These are phyloP conservation scores for Oscarella lobularis DNA, from an alignment of 37 sponge, comb jelly and placozoan species.

Conservation along the genomic window DNA sequence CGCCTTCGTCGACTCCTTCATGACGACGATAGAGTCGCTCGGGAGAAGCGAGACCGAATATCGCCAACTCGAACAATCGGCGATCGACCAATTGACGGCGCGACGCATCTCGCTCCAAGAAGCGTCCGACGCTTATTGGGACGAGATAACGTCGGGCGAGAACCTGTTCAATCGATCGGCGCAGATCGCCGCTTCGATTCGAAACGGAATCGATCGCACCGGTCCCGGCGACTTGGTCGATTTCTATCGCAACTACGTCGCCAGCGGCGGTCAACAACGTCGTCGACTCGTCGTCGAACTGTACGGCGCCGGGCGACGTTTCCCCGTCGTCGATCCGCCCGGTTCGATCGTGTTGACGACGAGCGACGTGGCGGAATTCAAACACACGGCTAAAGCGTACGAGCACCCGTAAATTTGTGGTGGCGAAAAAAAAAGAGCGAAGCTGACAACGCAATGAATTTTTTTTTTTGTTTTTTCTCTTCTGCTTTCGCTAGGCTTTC, in stretches of 20 bases:
- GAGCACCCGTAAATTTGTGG: too few relatives aligned
- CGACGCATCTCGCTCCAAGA: constrained; percentile 28
- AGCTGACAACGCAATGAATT: too few relatives aligned
- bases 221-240: too few relatives aligned
- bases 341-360: too few relatives aligned
- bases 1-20: constrained; percentile 22
- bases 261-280: neutral
- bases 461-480: too few relatives aligned
- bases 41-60: neutral
- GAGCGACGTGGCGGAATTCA: too few relatives aligned
- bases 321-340: too few relatives aligned
- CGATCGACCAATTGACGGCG: constrained; percentile 4
- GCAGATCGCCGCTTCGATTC: constrained; percentile 10
- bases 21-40: neutral
- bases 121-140: constrained; percentile 33
- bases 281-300: constrained; percentile 26
- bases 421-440: too few relatives aligned
- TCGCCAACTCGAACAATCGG: neutral
- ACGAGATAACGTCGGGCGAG: constrained; percentile 8
- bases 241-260: constrained; percentile 31
- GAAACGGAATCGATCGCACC: neutral
- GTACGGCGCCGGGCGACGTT: constrained; percentile 26
- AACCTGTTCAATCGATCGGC: constrained; percentile 33
- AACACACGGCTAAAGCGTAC: too few relatives aligned
- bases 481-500: too few relatives aligned